A percentile compares a stretch with the other conserved stretches of the same genome.
Conservation (phyloP, 2,113 vertebrate genomes). For the Acanthisitta chloris region DNA sequence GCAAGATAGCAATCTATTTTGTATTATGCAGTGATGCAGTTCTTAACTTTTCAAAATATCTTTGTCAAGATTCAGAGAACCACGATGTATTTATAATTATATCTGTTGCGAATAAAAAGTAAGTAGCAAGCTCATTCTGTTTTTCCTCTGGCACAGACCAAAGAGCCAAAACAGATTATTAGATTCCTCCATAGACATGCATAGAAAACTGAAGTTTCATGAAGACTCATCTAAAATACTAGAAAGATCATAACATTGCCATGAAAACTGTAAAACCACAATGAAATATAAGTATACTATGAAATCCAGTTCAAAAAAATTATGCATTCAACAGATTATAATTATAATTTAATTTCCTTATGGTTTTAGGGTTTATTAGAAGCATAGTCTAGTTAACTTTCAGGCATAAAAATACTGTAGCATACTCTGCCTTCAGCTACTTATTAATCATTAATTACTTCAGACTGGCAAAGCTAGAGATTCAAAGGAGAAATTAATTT, state of each 20-base stretch:
- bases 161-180: neutral
- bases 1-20: neutral
- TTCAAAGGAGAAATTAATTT: neutral
- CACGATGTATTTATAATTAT: neutral
- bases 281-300: neutral
- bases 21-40: neutral
- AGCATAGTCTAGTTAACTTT: neutral
- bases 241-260: neutral
- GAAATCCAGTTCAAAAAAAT: neutral
- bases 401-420: neutral
- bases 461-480: neutral
- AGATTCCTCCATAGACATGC: neutral
- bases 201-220: neutral
- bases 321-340: neutral
- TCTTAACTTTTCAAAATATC: neutral
- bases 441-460: neutral
- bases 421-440: neutral
- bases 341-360: neutral
- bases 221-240: neutral
- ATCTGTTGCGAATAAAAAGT: neutral
- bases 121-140: rapidly evolving
- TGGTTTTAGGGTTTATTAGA: neutral
- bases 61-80: neutral
- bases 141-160: neutral
- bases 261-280: neutral